A percentile compares a stretch with the other conserved stretches of the same genome.
Conservation (phyloP, 2,797 vertebrate genomes). For the Buphagus erythrorhynchus region DNA sequence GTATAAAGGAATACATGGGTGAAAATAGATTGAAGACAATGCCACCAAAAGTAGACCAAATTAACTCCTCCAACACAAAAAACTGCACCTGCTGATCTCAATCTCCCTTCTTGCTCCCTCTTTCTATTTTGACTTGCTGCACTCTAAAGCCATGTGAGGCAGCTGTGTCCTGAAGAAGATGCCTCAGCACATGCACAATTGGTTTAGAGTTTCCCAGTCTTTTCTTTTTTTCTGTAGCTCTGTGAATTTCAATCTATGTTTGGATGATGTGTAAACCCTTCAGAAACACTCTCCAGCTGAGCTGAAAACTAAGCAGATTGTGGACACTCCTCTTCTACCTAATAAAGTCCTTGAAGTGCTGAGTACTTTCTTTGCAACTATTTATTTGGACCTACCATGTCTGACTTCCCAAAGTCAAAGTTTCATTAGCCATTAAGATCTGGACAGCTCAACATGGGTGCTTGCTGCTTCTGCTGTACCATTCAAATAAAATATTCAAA, state of each 20-base stretch:
- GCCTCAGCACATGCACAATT: rapidly evolving
- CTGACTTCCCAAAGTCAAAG: neutral
- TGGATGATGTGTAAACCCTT: neutral
- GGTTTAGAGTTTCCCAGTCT: neutral
- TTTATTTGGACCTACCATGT: neutral
- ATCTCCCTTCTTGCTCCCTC: neutral
- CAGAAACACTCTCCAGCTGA: neutral
- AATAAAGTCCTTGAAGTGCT: neutral
- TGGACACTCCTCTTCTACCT: neutral
- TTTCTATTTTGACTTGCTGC: neutral
- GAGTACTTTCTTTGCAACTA: neutral
- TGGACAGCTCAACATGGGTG: rapidly evolving
- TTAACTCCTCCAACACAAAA: neutral
- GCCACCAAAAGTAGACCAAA: neutral
- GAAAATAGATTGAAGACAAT: neutral
- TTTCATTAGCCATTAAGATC: neutral
- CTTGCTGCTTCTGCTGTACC: neutral
- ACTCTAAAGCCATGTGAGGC: neutral
- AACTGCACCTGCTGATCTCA: neutral
- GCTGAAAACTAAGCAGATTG: neutral
- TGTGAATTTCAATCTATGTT: neutral
- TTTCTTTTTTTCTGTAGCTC: neutral
- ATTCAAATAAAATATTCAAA: neutral
- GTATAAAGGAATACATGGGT: neutral
- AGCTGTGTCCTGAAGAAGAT: neutral